Percentiles rank a stretch among this genome's conserved stretches.
Evolutionary conservation across 1,140 invertebrate genomes (phyloP).

Genomic region (Neodiprion virginianus): DNA sequence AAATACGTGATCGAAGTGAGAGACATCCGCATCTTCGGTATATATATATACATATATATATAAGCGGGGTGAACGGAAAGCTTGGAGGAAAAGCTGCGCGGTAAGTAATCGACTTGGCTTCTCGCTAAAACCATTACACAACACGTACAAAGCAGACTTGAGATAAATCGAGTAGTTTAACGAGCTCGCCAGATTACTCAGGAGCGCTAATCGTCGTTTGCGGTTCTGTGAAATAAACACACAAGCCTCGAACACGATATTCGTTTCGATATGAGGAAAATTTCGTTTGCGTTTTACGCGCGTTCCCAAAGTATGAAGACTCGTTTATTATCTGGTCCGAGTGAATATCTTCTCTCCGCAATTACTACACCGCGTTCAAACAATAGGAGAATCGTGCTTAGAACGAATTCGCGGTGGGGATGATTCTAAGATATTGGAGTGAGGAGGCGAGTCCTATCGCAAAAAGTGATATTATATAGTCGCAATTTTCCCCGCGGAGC

Average conservation of each 20-base stretch:
- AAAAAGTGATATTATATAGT: background rate
- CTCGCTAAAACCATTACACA: background rate
- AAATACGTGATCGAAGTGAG: conserved; percentile 1
- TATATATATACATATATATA: no score
- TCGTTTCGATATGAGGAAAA: no score
- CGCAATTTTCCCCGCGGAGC: conserved; percentile 18
- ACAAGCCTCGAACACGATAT: no score
- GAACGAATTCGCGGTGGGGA: no score
- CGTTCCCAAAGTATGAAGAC: no score
- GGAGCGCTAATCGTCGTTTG: background rate
- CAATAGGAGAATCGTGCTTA: no score
- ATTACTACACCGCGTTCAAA: no score
- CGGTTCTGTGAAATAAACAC: background rate
- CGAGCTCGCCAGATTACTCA: background rate
- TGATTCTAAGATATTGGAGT: background rate
- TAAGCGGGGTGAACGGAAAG: no score
- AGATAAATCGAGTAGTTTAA: background rate
- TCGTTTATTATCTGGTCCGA: no score
- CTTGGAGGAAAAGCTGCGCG: background rate
- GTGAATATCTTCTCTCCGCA: no score
- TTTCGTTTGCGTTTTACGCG: no score
- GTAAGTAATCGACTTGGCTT: conserved; percentile 5
- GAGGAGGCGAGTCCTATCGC: background rate
- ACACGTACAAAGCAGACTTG: background rate
- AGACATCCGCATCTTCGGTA: background rate